Base-by-base conservation (phyloP, 2,888 invertebrate genomes). In the Drosophila algonquin region DNA sequence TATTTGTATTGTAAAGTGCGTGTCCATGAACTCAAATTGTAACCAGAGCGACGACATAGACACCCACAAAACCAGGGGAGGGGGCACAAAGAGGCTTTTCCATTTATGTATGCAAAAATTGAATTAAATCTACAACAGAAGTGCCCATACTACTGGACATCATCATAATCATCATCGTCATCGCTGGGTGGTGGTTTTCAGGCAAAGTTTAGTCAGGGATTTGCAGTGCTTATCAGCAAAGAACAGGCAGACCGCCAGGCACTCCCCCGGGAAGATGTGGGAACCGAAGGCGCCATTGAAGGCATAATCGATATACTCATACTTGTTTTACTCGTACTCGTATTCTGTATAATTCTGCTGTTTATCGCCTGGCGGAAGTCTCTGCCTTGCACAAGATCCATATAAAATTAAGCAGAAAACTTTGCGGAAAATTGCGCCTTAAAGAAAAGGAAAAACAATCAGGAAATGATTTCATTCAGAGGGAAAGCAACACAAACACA, bases 1-100 rank as follows among this genome's bases (percentile, higher is more conserved):
- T 58, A 72, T 57, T 56, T 44, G 21, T 18, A 40, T 67, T 56
- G 70, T 67, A 73, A 54, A 64, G 63, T 73, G 64, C 76, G 68
- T 82, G 54, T 73, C 88, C 88, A 62, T 83, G 83, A 83, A 88
- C 83, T 67, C 80, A 72, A 86, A 75, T 74, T 76, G 89, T 73
- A 73, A 74, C 70, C 67, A 67, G 55, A 65, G 68, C 57, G 54
- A 53, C 52, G 70, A 72, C 64, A 73, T 35, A 14, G 30, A 47
- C 72, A 71, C 40, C 45, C 32, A 35, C 35, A 52, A 53, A 60
- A 55, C 30, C 58, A 45, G 35, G 5, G 35, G 35, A 27, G 47
- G 12, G 47, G 35, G 5, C 27, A 48, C 44, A 10, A 35, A 56
- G 32, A 40, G 21, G 45, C 56, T 16, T 21, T 50, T 32, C 47